A percentile compares a stretch with the other conserved stretches of the same genome.
Conservation (phyloP, 2,113 vertebrate genomes). For the Eulacestoma nigropectus region DNA sequence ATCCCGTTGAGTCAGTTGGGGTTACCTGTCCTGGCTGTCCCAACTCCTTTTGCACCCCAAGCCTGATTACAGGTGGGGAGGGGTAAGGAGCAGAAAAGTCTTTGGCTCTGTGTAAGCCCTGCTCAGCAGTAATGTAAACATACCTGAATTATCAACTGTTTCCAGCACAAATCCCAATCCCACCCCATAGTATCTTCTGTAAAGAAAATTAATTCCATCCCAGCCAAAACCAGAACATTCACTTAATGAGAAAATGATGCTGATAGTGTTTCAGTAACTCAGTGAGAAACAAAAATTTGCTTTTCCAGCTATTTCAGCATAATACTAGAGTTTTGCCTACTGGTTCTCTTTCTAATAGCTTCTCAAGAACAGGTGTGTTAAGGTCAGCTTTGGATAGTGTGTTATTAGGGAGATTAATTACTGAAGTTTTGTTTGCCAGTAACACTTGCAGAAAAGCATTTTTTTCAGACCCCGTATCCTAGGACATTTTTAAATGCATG, state of each 20-base stretch:
- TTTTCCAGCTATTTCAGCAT: background rate
- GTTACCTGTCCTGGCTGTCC: background rate
- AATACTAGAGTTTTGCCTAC: background rate
- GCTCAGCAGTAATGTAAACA: background rate
- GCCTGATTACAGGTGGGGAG: background rate
- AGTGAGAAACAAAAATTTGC: background rate
- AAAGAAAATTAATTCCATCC: background rate
- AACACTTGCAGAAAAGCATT: background rate
- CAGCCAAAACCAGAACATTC: background rate
- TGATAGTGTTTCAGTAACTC: background rate
- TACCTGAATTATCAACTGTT: background rate
- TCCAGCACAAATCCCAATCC: background rate
- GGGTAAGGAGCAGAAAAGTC: background rate
- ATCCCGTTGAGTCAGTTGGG: background rate
- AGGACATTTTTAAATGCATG: background rate
- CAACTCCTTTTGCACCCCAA: background rate
- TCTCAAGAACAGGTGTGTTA: background rate
- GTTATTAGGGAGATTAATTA: background rate
- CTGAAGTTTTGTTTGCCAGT: background rate
- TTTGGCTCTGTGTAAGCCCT: background rate
- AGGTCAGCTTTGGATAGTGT: background rate
- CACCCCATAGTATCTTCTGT: background rate
- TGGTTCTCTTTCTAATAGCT: background rate
- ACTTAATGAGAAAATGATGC: background rate
- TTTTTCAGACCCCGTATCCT: background rate